Conservation (phyloP, 2,797 vertebrate genomes). For the Enteromius paludinosus region DNA sequence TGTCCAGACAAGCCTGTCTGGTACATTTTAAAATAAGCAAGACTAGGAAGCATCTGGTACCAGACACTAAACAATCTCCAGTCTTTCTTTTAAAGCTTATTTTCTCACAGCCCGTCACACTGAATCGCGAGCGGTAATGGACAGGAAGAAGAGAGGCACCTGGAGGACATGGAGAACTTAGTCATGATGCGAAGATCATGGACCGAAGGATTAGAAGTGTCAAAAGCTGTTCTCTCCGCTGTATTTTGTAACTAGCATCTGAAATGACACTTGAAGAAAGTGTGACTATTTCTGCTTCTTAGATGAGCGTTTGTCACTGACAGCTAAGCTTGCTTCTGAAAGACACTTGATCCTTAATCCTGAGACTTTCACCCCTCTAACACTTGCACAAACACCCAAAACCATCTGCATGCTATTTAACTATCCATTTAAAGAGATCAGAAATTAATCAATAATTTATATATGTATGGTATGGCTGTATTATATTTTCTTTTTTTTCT, state of each 20-base stretch:
- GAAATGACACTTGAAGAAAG: conserved; percentile 48
- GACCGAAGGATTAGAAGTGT: conserved; percentile 2
- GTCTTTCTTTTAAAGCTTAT: conserved; percentile 24
- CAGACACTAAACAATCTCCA: conserved; percentile 31
- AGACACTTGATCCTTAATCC: conserved; percentile 14
- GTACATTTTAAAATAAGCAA: conserved; percentile 44
- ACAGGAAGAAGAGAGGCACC: conserved; percentile 21
- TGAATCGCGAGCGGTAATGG: conserved; percentile 31
- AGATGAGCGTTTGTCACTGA: background rate
- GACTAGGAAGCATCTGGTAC: conserved; percentile 33
- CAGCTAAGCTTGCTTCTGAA: conserved; percentile 1
- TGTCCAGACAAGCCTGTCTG: conserved; percentile 50
- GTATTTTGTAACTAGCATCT: conserved; percentile 49
- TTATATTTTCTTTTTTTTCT: background rate
- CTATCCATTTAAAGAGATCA: background rate
- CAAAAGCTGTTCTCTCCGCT: conserved; percentile 40
- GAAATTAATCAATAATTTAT: background rate
- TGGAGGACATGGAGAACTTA: conserved; percentile 28
- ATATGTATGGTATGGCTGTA: background rate
- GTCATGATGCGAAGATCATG: background rate
- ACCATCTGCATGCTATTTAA: background rate
- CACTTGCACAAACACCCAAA: background rate
- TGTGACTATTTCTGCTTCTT: conserved; percentile 34
- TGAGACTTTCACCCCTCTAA: conserved; percentile 10
- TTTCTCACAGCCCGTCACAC: conserved; percentile 13